A percentile compares a stretch with the other conserved stretches of the same genome.
Evolutionary conservation across 2,797 vertebrate genomes (phyloP).

Genomic region (Danionella dracula): DNA sequence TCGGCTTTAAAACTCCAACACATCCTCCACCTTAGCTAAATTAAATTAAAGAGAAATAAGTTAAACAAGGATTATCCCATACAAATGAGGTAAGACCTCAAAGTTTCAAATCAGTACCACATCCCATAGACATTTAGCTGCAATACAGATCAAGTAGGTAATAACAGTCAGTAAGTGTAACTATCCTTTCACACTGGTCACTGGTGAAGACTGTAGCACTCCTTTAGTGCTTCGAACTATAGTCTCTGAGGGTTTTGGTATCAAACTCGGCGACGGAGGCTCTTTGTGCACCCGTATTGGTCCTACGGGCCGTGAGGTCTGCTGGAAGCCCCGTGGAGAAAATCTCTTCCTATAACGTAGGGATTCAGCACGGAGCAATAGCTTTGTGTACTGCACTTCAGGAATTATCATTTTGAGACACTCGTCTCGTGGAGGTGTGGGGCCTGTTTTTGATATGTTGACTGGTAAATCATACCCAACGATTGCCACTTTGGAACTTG

Average conservation of each 20-base stretch:
- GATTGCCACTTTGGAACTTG: constrained; percentile 76
- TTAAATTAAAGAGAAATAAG: too few relatives aligned
- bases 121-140: constrained; percentile 39
- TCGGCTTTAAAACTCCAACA: background rate
- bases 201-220: constrained; percentile 6
- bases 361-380: constrained; percentile 72
- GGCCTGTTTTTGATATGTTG: constrained; percentile 54
- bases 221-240: background rate
- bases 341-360: constrained; percentile 52
- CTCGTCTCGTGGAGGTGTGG: constrained; percentile 55
- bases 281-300: constrained; percentile 34
- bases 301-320: background rate
- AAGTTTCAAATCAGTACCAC: constrained; percentile 12
- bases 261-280: constrained; percentile 1
- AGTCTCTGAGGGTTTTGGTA: constrained; percentile 28
- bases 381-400: constrained; percentile 74
- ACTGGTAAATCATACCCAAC: constrained; percentile 78
- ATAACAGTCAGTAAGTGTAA: background rate
- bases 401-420: constrained; percentile 83
- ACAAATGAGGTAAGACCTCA: constrained; percentile 13
- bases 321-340: constrained; percentile 37
- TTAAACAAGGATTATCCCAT: background rate
- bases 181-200: background rate
- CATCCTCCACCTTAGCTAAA: background rate
- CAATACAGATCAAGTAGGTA: background rate